Conservation (phyloP, 2,888 invertebrate species). For the Pammene aurita region DNA sequence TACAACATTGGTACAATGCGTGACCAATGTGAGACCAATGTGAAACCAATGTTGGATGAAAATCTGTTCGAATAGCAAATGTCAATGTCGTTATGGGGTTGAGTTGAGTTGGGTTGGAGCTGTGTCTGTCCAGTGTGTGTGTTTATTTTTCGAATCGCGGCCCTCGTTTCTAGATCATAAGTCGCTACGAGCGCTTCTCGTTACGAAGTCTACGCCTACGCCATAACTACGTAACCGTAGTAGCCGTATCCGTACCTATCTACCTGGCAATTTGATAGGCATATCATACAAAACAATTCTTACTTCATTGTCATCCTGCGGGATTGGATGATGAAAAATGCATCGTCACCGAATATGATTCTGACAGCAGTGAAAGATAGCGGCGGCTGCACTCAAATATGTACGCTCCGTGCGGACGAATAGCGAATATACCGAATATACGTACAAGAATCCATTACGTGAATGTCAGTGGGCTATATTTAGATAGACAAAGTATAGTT, state of each 20-base stretch:
- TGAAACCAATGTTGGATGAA: too few species aligned
- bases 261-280: slow-evolving; percentile 27
- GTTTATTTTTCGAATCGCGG: too few species aligned
- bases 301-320: slow-evolving; percentile 46
- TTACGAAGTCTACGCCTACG: slow-evolving; percentile 11
- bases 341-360: slow-evolving; percentile 66
- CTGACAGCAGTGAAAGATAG: slow-evolving; percentile 61
- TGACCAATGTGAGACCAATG: too few species aligned
- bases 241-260: too few species aligned
- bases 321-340: slow-evolving; percentile 74
- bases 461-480: slow-evolving; percentile 11
- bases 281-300: slow-evolving; percentile 41
- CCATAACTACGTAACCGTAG: neutral
- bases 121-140: too few species aligned
- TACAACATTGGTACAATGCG: too few species aligned
- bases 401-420: slow-evolving; percentile 54
- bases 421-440: slow-evolving; percentile 33
- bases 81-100: too few species aligned
- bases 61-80: too few species aligned
- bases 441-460: slow-evolving; percentile 21
- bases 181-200: slow-evolving; percentile 9
- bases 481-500: neutral
- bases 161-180: too few species aligned
- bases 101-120: too few species aligned
- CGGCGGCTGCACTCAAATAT: slow-evolving; percentile 58